Evolutionary conservation across 2,113 vertebrate genomes (phyloP).

Genomic region (Vidua chalybeata): DNA sequence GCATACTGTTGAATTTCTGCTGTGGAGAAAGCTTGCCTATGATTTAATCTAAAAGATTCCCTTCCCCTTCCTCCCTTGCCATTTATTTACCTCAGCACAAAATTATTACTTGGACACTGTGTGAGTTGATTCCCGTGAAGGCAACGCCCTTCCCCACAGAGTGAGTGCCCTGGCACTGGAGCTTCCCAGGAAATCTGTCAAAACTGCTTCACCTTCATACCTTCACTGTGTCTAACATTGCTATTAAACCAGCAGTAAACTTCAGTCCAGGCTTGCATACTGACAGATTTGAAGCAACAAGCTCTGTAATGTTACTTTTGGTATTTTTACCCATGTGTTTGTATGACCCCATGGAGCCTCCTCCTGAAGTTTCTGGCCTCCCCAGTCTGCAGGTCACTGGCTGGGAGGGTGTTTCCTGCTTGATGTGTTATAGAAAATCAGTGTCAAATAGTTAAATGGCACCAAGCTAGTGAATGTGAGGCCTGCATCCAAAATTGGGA

Average conservation of each 20-base stretch:
- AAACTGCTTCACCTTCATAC: not conserved
- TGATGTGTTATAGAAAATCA: not conserved
- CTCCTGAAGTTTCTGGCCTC: not conserved
- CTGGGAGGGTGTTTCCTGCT: not conserved
- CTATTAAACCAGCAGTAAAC: not conserved
- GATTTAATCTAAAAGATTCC: not conserved
- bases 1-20: not conserved
- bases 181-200: not conserved
- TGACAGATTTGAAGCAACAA: not conserved
- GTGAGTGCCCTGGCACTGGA: not conserved
- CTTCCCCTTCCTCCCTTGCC: not conserved
- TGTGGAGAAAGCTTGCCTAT: not conserved
- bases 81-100: not conserved
- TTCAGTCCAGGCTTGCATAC: not conserved
- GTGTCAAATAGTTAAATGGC: fast-evolving
- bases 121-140: not conserved
- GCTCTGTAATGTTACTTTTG: not conserved
- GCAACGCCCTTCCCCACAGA: not conserved
- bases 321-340: not conserved
- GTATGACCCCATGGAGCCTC: not conserved
- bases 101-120: not conserved
- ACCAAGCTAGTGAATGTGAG: not conserved
- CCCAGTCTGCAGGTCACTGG: not conserved
- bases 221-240: not conserved
- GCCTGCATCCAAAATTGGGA: not conserved